Base-by-base conservation (phyloP, 1,140 invertebrate species). In the Drosophila albomicans region DNA sequence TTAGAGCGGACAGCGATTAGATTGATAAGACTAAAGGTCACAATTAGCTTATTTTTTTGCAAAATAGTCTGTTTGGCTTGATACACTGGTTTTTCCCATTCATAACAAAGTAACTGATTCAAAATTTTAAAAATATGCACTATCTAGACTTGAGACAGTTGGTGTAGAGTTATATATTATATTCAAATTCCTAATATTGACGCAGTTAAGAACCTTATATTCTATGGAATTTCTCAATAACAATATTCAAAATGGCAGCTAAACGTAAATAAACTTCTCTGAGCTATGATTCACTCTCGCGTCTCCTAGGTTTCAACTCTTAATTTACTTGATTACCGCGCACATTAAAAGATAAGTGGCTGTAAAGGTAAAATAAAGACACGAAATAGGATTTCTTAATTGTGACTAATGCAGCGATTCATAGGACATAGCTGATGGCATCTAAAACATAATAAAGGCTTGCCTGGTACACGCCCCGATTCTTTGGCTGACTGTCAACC, bases 381-480 rank as follows among this genome's bases (percentile, higher is more conserved):
- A 13, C 8, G 11, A 52, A 52, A 28, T 13, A 52, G 49, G 49
- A 4, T 38, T 56, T 38, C 8, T 56, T 16, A 15, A 15, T 38
- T 11, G 30, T 56, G 52, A 38, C 52, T 56, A 35, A 56, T 56
- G 6, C 30, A 56, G 45, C 28, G 52, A 56, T 25, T 49, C 48
- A 32, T 56, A 38, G 52, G 32, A 16, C 30, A 30, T n/a, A 35
- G 16, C 28, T 54, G 3, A 32, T 28, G 51, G 41, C 41, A 43
- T 43, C 41, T 43, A 52, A 57, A 13, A 54, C 10, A 1, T 3
- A 13, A 32, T 7, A 54, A 8, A 30, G 10, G 5, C n/a, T 43
- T 15, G 4, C 1, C 13, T 45, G 16, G 49, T 62, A 11, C 80
- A 72, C 76, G 65, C 75, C 75, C 52, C 48, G n/a, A 38, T 7